These are phyloP conservation scores for Zoanthus sociatus DNA, from an alignment of 92 coral and sea anemone genomes.

Conservation along the genomic window DNA sequence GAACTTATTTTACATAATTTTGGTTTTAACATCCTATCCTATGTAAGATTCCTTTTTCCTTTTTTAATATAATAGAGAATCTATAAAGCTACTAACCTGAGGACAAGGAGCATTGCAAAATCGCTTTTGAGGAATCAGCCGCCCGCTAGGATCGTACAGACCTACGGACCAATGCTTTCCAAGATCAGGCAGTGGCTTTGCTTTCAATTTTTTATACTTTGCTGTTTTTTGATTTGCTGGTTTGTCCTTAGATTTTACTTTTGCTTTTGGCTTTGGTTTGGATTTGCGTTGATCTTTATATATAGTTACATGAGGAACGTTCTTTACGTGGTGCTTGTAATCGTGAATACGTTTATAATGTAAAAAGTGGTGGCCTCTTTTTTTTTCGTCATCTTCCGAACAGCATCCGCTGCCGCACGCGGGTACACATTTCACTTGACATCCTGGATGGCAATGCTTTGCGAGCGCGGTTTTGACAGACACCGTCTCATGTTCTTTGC, in stretches of 20 bases:
- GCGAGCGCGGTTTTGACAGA: conserved; percentile 80
- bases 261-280: not conserved
- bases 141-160: conserved; percentile 15
- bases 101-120: conserved; percentile 80
- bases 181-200: conserved; percentile 24
- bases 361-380: conserved; percentile 71
- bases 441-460: conserved; percentile 86
- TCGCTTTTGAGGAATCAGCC: conserved; percentile 64
- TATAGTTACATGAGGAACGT: conserved; percentile 13
- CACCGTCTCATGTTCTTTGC: conserved; percentile 84
- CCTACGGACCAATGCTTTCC: conserved; percentile 49
- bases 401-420: conserved; percentile 97
- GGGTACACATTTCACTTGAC: conserved; percentile 74
- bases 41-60: too few species aligned
- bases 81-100: conserved; percentile 52
- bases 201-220: conserved; percentile 11
- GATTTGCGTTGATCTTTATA: conserved; percentile 63
- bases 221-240: not conserved
- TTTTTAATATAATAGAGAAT: too few species aligned
- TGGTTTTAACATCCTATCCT: too few species aligned
- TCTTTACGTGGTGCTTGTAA: conserved; percentile 33
- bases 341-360: conserved; percentile 71
- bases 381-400: conserved; percentile 75
- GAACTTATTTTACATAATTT: not conserved
- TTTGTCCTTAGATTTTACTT: conserved; percentile 13